Conservation (phyloP, 1,140 invertebrate genomes). For the Scylla paramamosain region DNA sequence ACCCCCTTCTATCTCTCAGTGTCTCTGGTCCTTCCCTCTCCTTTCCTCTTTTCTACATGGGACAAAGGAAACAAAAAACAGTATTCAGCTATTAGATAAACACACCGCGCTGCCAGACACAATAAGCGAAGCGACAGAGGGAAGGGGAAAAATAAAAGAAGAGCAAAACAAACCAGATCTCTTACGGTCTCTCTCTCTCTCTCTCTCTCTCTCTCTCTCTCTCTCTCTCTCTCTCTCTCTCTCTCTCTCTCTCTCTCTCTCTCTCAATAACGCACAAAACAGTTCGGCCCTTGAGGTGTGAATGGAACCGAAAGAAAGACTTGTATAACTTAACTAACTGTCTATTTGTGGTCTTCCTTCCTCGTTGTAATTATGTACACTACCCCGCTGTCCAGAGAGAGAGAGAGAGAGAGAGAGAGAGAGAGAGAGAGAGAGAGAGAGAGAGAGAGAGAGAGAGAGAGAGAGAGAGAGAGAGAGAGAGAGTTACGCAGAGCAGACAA, state of each 20-base stretch:
- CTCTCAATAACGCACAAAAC: background rate
- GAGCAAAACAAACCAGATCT: slow-evolving; percentile 23
- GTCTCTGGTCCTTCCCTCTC: background rate
- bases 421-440: too few relatives aligned
- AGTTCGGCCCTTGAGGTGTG: background rate
- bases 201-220: background rate
- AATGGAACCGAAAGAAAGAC: background rate
- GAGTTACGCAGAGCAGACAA: too few relatives aligned
- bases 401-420: too few relatives aligned
- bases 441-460: too few relatives aligned
- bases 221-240: background rate
- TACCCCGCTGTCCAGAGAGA: too few relatives aligned
- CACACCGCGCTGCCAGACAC: background rate
- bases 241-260: background rate
- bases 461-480: too few relatives aligned
- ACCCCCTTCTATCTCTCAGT: background rate
- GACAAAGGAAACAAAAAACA: slow-evolving; percentile 16
- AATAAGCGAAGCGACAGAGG: background rate
- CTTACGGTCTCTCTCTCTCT: background rate
- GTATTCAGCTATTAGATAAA: background rate
- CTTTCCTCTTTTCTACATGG: background rate
- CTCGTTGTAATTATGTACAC: too few relatives aligned
- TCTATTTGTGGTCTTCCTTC: background rate
- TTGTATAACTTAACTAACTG: background rate
- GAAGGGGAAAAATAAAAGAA: background rate